Base-by-base conservation (phyloP, 2,888 invertebrate genomes). In the Autographa gamma region DNA sequence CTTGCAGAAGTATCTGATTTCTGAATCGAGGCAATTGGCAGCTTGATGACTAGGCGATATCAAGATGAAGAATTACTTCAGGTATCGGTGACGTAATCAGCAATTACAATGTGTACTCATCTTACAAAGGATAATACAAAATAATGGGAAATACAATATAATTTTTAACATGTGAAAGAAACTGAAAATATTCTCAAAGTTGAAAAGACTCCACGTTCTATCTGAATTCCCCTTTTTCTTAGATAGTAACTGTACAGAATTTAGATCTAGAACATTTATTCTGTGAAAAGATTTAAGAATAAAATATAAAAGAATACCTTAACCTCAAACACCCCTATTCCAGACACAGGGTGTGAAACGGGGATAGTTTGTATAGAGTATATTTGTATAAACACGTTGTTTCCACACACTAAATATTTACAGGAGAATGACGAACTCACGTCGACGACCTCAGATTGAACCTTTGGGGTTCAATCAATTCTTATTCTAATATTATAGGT, bases 321-420 rank as follows among this genome's bases (percentile, higher is more conserved):
- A 8, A 2, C 38, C 38, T 11, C 43, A 14, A 43, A 48, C n/a
- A n/a, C n/a, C 48, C n/a, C 48, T 48, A 48, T 48, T 48, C n/a
- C n/a, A 48, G 6, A 48, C 48, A 7, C n/a, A 48, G 48, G 48
- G 48, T 48, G 48, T 48, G 48, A 48, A 43, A 48, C 48, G 2
- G 8, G 16, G 16, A 48, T 48, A 48, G 48, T 48, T 48, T 48
- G 48, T n/a, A 48, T n/a, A 43, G 16, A 41, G 13, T 13, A 5
- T 6, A 48, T 5, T 48, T 16, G 16, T 8, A 11, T 19, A 25
- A 19, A 19, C 19, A 56, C 25, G 6, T 56, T 56, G 54, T 56
- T 56, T 56, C 54, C 54, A 56, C 54, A 19, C 54, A 25, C 54
- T 56, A 19, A 56, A 56, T 19, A 56, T 56, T 56, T 56, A 14